A percentile compares a stretch with the other conserved stretches of the same genome.
phyloP scores from a whole-genome alignment of 1,140 invertebrate genomes.

The Bombus turneri region DNA sequence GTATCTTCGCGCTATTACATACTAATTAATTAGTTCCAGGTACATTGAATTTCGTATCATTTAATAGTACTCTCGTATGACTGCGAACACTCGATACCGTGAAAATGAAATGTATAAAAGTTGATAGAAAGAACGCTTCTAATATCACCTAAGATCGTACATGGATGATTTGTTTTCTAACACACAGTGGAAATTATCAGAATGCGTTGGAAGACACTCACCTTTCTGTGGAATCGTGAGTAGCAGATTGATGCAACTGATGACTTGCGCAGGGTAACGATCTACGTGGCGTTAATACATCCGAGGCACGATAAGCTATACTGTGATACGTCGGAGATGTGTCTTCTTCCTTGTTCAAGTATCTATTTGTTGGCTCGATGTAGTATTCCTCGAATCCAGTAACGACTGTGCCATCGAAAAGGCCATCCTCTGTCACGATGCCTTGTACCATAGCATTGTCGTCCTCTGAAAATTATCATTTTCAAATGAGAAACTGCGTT shows the following conservation, averaged over 20 bases:
- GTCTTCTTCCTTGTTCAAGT: conserved; percentile 80
- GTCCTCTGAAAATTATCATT: conserved; percentile 87
- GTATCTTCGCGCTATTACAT: no score
- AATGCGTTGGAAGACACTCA: conserved; percentile 39
- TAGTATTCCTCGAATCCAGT: conserved; percentile 91
- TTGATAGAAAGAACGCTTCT: no score
- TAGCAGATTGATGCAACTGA: conserved; percentile 73
- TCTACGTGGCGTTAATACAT: conserved; percentile 87
- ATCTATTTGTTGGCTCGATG: conserved; percentile 92
- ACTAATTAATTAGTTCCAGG: no score
- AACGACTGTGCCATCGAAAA: conserved; percentile 94
- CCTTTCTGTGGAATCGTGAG: conserved; percentile 66
- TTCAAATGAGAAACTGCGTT: not conserved
- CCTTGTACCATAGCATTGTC: conserved; percentile 92
- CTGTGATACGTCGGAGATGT: conserved; percentile 87
- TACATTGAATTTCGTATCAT: no score
- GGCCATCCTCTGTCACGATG: conserved; percentile 91
- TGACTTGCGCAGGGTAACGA: conserved; percentile 83
- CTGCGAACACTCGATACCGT: no score
- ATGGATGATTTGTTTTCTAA: not conserved
- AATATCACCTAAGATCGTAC: not conserved
- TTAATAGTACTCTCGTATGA: no score
- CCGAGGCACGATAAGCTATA: conserved; percentile 91
- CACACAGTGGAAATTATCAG: not conserved
- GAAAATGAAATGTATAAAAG: no score